Percentiles rank a stretch among this genome's conserved stretches.
Conservation (phyloP, 2,113 vertebrate species). For the Cathartes aura region DNA sequence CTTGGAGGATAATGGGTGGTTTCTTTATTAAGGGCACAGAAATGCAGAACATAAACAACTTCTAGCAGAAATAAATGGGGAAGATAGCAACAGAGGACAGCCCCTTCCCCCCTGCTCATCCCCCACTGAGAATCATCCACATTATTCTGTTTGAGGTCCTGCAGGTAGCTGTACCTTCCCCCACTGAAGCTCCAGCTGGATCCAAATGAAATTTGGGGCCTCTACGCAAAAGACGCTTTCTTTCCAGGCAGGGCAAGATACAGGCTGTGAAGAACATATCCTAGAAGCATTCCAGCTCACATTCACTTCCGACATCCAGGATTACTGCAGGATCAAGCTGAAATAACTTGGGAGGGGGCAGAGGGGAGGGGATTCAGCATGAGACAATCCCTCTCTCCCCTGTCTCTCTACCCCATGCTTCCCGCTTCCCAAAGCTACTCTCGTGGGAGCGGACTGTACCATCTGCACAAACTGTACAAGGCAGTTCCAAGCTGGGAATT, state of each 20-base stretch:
- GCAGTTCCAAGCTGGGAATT: not conserved
- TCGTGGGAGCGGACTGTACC: not conserved
- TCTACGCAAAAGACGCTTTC: not conserved
- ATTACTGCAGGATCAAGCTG: not conserved
- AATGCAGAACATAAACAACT: not conserved
- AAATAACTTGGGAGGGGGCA: fast-evolving
- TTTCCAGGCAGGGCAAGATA: not conserved
- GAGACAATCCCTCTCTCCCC: too few relatives aligned
- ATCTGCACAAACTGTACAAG: fast-evolving
- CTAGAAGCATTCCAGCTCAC: not conserved
- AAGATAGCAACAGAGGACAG: not conserved
- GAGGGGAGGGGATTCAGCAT: not conserved
- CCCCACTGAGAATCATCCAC: not conserved
- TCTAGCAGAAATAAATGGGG: not conserved
- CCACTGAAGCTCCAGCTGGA: not conserved
- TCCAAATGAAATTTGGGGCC: not conserved
- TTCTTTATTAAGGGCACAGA: not conserved
- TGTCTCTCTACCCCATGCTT: not conserved
- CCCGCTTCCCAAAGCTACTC: not conserved
- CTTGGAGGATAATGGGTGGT: not conserved
- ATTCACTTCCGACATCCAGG: not conserved
- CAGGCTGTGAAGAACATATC: not conserved
- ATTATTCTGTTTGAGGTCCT: not conserved
- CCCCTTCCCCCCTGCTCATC: not conserved
- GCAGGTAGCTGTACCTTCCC: not conserved